Base-by-base conservation (phyloP, 2,888 invertebrate species). In the Cheilosia scutellata region DNA sequence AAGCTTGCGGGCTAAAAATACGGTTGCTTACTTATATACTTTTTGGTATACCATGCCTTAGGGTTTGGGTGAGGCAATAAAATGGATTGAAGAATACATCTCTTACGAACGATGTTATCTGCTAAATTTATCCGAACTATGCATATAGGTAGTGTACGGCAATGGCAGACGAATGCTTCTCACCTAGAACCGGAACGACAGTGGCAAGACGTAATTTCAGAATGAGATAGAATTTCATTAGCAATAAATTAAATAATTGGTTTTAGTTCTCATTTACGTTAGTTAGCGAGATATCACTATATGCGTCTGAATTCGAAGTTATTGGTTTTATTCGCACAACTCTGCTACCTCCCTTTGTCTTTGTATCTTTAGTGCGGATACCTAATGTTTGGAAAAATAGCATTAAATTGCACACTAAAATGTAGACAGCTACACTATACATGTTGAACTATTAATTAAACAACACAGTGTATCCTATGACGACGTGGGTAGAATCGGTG, bases 231-330 rank as follows among this genome's bases (percentile, higher is more conserved):
- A 65, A 75, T 66, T 84, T 84, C 80, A 80, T 84, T 80, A 75
- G 84, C 80, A 75, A 79, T 84, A 84, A 84, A 84, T 80, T 80
- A 79, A 79, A 84, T 75, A 84, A 84, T 84, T 80, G 79, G 79
- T 75, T 80, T 75, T 71, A 70, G 62, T 68, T 79, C 84, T 84
- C 70, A 84, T 71, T 84, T 60, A 72, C 58, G 60, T 70, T 75
- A 83, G 70, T 63, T 58, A 65, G 74, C 37, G 44, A 60, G 44
- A 44, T 27, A 57, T 9, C 25, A 25, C 27, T 33, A 25, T 20
- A 20, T 25, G 40, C n/a, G 13, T 49, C 55, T 44, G 20, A 49
- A 29, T 37, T 4, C 16, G 20, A 25, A 55, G 55, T 47, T 27
- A 71, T 63, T 74, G 27, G 44, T 37, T 74, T 55, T 20, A 55